A percentile compares a stretch with the other conserved stretches of the same genome.
phyloP scores from a whole-genome alignment of 2,888 invertebrate genomes.

The Drosophila aldrichi region DNA sequence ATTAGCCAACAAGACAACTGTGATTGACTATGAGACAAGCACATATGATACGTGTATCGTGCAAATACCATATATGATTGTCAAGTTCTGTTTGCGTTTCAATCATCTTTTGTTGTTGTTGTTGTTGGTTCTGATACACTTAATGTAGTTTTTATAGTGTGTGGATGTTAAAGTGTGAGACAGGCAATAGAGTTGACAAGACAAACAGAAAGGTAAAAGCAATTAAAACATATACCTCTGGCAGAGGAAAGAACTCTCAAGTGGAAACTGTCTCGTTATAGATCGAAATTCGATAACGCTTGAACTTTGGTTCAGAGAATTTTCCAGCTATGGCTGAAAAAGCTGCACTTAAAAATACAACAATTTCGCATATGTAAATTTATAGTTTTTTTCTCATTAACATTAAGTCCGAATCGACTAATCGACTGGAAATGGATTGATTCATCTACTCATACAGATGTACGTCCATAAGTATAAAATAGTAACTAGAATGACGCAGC shows the following conservation, averaged over 20 bases:
- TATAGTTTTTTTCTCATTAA: background rate
- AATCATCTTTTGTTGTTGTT: conserved; percentile 1
- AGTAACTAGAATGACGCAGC: background rate
- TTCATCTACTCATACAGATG: background rate
- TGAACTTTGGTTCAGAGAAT: background rate
- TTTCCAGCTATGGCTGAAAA: background rate
- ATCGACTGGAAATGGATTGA: background rate
- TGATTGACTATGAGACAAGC: conserved; percentile 22
- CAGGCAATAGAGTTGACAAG: background rate
- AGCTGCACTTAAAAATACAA: background rate
- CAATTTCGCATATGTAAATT: background rate
- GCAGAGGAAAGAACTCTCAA: background rate
- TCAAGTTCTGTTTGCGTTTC: conserved; percentile 4
- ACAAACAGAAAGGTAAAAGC: background rate
- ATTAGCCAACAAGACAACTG: conserved; percentile 14
- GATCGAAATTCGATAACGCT: background rate
- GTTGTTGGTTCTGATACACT: conserved; percentile 1
- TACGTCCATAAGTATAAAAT: background rate
- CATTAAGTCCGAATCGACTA: background rate
- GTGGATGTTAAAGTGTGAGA: background rate
- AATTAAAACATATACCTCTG: background rate
- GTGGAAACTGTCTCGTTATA: background rate
- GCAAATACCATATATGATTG: conserved; percentile 11
- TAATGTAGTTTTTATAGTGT: background rate
- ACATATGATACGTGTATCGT: conserved; percentile 1